Evolutionary conservation across 2,797 vertebrate genomes (phyloP), one percentile per base, ranked within the genome.

Genomic region (Buphagus erythrorhynchus): DNA sequence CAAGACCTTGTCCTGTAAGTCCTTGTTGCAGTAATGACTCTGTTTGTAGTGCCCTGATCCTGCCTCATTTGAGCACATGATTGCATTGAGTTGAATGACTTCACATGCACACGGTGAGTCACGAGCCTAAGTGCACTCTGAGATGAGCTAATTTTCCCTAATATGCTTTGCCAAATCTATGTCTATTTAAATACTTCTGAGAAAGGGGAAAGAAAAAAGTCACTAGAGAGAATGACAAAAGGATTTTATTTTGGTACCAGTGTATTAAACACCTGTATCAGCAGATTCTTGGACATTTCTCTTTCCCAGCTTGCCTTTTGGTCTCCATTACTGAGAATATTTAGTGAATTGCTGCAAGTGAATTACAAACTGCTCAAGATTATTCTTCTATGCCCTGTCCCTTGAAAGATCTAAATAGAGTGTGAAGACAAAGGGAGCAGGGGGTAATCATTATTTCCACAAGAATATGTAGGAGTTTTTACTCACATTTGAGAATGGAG

Each of bases 101-200:
- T 85, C 85, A 87, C 74, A 62, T 13, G 13, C 76, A 28, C 6
- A 62, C 80, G 29, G 62, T 93, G 94, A 96, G 78, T 90, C 95
- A 96, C 2, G 2, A 88, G 85, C 78, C 65, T 69, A 72, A 90
- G 91, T 78, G 84, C 84, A 68, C 58, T 61, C 58, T 48, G 81
- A 91, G 87, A 96, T 82, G 85, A 93, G 86, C 71, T 95, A 52
- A 75, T 95, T 95, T 94, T 93, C 85, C 79, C 61, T 78, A 81
- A 91, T 42, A 54, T 12, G 63, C 65, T 81, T 93, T 74, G 69
- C 79, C 82, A 94, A 80, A 92, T 90, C 52, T 71, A 15, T 8
- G 12, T 74, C 86, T 94, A 94, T 86, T 94, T 83, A 88, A 93
- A 80, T 77, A 88, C 28, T 86, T 95, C 58, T 93, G 75, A 86